A percentile compares a stretch with the other conserved stretches of the same genome.
Conservation (phyloP, 2,888 invertebrate species). For the Lithophane socia region DNA sequence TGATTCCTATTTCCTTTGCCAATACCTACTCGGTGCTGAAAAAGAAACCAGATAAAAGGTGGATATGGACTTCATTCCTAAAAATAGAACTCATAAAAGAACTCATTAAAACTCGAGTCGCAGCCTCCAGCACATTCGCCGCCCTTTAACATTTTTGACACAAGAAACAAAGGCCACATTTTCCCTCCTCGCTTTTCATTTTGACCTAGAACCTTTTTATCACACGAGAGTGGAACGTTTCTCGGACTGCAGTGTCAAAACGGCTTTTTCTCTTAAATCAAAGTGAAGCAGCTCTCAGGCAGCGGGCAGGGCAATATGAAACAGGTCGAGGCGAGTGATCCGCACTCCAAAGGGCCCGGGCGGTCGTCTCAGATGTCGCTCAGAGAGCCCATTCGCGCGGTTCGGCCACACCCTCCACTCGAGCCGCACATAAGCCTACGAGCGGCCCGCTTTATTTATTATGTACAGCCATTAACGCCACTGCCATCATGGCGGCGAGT, state of each 20-base stretch:
- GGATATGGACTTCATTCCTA: slow-evolving; percentile 26
- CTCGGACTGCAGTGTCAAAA: slow-evolving; percentile 81
- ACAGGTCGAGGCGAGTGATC: slow-evolving; percentile 87
- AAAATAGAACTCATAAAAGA: slow-evolving; percentile 52
- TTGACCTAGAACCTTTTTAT: slow-evolving; percentile 75
- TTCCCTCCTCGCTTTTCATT: slow-evolving; percentile 71
- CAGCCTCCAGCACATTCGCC: slow-evolving; percentile 55
- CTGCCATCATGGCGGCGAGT: slow-evolving; percentile 89
- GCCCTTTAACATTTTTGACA: slow-evolving; percentile 54
- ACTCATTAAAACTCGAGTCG: slow-evolving; percentile 57
- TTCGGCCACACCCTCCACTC: slow-evolving; percentile 90
- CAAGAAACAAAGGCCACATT: slow-evolving; percentile 60
- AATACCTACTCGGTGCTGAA: not conserved
- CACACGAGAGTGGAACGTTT: slow-evolving; percentile 72
- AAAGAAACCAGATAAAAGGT: slow-evolving; percentile 18
- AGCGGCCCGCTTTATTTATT: slow-evolving; percentile 89
- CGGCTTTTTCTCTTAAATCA: slow-evolving; percentile 89
- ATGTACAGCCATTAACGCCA: slow-evolving; percentile 90
- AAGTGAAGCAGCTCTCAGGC: slow-evolving; percentile 87
- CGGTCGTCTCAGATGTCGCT: slow-evolving; percentile 89
- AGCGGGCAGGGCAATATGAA: slow-evolving; percentile 88
- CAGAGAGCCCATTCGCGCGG: slow-evolving; percentile 88
- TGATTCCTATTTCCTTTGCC: not conserved
- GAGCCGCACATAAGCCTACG: slow-evolving; percentile 88
- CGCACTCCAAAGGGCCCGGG: slow-evolving; percentile 88